Conservation (phyloP, 2,797 vertebrate species). For the Cossypha caffra region DNA sequence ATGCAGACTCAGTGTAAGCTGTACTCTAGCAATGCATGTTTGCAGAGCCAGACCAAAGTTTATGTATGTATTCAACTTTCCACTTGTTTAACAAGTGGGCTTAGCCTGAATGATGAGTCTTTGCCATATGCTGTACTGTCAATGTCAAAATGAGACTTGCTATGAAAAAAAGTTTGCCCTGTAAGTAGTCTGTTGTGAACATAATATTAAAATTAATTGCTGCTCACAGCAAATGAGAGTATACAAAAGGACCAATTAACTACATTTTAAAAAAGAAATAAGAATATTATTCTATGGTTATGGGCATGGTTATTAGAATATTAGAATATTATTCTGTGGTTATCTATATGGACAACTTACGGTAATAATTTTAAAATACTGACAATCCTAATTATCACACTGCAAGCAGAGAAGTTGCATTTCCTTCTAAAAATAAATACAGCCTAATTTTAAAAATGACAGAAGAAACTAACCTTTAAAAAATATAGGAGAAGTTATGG, state of each 20-base stretch:
- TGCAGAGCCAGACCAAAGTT: not conserved
- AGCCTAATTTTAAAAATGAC: not conserved
- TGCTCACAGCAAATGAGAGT: not conserved
- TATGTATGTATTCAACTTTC: not conserved
- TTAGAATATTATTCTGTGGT: not conserved
- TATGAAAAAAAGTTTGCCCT: not conserved
- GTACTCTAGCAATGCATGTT: not conserved
- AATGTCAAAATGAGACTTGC: not conserved
- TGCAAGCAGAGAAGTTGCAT: not conserved
- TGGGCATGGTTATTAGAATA: too few relatives aligned
- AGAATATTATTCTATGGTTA: not conserved
- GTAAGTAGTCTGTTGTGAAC: not conserved
- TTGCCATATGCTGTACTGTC: not conserved
- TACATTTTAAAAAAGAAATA: not conserved
- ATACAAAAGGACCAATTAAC: accelerated
- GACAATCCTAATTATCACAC: not conserved
- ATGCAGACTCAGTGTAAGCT: not conserved
- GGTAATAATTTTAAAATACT: not conserved
- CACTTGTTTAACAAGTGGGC: not conserved
- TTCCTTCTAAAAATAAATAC: not conserved
- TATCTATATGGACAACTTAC: not conserved
- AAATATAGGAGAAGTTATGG: not conserved
- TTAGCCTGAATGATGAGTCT: not conserved
- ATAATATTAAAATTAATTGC: not conserved
- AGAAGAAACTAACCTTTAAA: not conserved